Conservation (phyloP, 2,113 vertebrate species). For the Miniopterus natalensis region DNA sequence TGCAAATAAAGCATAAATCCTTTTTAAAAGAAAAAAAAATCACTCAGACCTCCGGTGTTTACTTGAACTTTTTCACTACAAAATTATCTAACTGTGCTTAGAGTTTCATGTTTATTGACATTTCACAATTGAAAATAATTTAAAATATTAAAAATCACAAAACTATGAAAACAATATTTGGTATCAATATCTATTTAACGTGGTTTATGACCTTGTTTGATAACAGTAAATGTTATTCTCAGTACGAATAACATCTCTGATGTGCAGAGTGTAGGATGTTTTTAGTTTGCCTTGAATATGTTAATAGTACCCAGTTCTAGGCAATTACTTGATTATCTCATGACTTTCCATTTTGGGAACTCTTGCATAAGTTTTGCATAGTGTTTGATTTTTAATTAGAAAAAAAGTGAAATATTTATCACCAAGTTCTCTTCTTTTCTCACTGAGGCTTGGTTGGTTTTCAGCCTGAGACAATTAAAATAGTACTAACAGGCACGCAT, state of each 20-base stretch:
- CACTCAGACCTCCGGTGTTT: not conserved
- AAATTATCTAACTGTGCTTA: not conserved
- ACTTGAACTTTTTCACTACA: not conserved
- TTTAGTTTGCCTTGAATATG: not conserved
- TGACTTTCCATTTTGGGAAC: not conserved
- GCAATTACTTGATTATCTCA: not conserved
- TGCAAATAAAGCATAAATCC: not conserved
- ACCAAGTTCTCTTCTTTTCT: not conserved
- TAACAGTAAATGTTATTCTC: not conserved
- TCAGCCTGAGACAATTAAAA: not conserved
- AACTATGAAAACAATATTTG: not conserved
- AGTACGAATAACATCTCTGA: not conserved
- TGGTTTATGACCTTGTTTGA: not conserved
- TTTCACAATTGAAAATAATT: not conserved
- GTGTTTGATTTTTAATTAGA: not conserved
- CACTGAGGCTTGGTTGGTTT: not conserved
- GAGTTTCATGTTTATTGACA: conserved; percentile 19
- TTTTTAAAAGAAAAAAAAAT: not conserved
- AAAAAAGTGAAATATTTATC: not conserved
- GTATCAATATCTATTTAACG: not conserved
- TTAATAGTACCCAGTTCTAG: not conserved
- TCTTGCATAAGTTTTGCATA: not conserved
- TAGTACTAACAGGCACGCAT: not conserved
- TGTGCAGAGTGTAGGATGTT: not conserved
- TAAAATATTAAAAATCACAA: not conserved